Percentiles rank a stretch among this genome's conserved stretches.
Evolutionary conservation across 2,113 vertebrate genomes (phyloP).

Genomic region (Halcyon malimbica): DNA sequence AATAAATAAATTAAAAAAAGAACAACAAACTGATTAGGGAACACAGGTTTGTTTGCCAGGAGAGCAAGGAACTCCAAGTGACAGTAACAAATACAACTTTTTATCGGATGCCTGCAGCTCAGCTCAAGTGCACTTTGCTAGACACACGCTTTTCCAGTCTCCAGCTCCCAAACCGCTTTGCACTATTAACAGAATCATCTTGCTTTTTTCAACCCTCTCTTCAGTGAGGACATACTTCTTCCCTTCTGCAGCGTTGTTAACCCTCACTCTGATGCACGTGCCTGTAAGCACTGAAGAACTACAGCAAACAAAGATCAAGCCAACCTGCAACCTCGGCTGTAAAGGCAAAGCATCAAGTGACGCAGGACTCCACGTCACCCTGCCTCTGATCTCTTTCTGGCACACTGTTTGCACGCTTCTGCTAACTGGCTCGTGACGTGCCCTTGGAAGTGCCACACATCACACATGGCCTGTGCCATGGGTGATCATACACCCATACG

Average conservation of each 20-base stretch:
- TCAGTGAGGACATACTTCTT: background rate
- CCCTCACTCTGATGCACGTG: background rate
- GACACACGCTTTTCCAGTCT: background rate
- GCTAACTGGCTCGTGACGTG: background rate
- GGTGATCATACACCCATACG: fast-evolving
- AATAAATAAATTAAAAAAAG: background rate
- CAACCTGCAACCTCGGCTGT: background rate
- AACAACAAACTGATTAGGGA: background rate
- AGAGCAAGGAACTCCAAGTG: background rate
- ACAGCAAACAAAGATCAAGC: background rate
- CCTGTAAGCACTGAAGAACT: background rate
- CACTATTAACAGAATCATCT: background rate
- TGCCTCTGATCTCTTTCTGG: background rate
- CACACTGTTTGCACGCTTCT: fast-evolving
- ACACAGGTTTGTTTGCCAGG: background rate
- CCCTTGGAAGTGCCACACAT: background rate
- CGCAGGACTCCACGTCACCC: background rate
- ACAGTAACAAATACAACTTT: background rate
- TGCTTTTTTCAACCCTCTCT: background rate
- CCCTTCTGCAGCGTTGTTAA: background rate
- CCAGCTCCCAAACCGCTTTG: background rate
- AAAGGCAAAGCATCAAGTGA: background rate
- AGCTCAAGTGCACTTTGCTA: background rate
- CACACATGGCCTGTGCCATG: background rate
- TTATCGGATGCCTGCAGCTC: background rate